Base-by-base conservation (phyloP, 1,140 invertebrate genomes). In the Zaprionus taronus region DNA sequence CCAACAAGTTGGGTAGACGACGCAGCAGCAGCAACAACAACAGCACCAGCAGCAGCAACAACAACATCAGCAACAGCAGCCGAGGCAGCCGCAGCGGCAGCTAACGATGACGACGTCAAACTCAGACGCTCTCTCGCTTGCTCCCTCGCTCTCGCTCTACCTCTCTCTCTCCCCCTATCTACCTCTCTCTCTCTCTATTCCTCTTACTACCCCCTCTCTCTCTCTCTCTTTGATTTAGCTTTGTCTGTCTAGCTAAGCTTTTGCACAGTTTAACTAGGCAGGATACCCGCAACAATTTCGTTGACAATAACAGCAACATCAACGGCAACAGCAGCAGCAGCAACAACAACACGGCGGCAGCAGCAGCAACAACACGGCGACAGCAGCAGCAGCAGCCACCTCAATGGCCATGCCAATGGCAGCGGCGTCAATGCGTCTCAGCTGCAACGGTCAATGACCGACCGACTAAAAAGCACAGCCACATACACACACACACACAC, bases 361-460 rank as follows among this genome's bases (percentile, higher is more conserved):
- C 61, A n/a, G n/a, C n/a, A n/a, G n/a, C n/a, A 65, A 20, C 57
- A 57, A 14, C 61, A 65, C 38, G 26, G 2, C 49, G 41, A n/a
- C n/a, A n/a, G n/a, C n/a, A n/a, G 20, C 55, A 60, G 17, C 51
- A 17, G 49, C 56, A 51, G n/a, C 66, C 26, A 53, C 79, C 63
- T 41, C 63, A 44, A 56, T 71, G 80, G 65, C 82, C 79, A 84
- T 85, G 82, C 82, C 82, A 85, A 79, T 86, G 76, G 79, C 76
- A 84, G 79, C 85, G 86, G 86, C 86, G 86, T 82, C 85, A 90
- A 71, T 85, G 81, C 81, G 85, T 90, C 85, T 90, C 86, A 83
- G 86, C 77, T 80, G 85, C 80, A 81, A 85, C 90, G 90, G 89
- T 91, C 89, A 91, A 91, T 91, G 89, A 91, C 89, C 89, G 90